Conservation (phyloP, 2,888 invertebrate species). For the Philopedon plagiatum region DNA sequence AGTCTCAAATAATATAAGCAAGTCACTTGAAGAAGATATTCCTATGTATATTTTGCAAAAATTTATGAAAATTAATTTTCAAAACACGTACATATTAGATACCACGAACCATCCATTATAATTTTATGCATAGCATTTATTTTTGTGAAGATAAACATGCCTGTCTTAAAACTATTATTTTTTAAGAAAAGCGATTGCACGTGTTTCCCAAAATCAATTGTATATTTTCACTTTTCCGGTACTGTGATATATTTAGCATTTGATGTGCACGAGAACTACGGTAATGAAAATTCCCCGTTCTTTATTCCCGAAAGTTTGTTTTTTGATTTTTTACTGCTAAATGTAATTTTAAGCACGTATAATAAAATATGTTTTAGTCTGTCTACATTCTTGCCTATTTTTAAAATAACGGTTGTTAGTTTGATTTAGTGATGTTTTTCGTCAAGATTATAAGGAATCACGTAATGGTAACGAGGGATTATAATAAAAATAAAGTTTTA, state of each 20-base stretch:
- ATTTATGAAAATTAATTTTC: too few relatives aligned
- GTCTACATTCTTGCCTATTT: constrained; percentile 21
- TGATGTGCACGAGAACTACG: not conserved
- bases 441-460: too few relatives aligned
- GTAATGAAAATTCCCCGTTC: constrained; percentile 10
- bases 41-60: too few relatives aligned
- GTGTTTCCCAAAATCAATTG: constrained; percentile 17
- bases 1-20: too few relatives aligned
- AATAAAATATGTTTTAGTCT: constrained; percentile 7
- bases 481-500: too few relatives aligned
- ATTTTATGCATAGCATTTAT: too few relatives aligned
- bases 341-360: not conserved
- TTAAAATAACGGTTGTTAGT: not conserved
- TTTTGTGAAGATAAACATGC: not conserved
- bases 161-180: not conserved
- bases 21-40: too few relatives aligned
- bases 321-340: constrained; percentile 3
- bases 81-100: too few relatives aligned
- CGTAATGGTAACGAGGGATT: too few relatives aligned
- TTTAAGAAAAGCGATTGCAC: constrained; percentile 1
- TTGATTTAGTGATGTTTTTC: not conserved
- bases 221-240: constrained; percentile 14
- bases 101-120: too few relatives aligned
- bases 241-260: constrained; percentile 9
- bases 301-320: constrained; percentile 8